Evolutionary conservation across 2,797 vertebrate species (phyloP).

Genomic region (Takifugu ocellatus): DNA sequence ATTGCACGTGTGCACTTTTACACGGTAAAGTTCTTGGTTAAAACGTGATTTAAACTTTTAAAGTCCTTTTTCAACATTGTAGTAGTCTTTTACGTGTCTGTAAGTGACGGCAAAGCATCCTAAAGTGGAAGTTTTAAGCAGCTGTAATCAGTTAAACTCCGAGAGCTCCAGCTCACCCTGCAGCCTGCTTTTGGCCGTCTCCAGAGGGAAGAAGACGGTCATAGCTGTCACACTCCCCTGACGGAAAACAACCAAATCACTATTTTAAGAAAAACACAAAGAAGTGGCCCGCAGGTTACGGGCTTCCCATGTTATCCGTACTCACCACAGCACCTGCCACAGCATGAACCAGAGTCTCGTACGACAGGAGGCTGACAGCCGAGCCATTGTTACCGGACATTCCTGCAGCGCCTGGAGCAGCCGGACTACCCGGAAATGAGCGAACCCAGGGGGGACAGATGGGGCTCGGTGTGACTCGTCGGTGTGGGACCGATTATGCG

Average conservation of each 20-base stretch:
- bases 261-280: background rate
- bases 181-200: conserved; percentile 80
- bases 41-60: too few species aligned
- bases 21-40: too few species aligned
- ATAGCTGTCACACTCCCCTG: conserved; percentile 81
- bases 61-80: too few species aligned
- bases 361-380: conserved; percentile 68
- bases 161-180: conserved; percentile 71
- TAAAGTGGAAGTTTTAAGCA: background rate
- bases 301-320: background rate
- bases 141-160: conserved; percentile 20
- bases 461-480: background rate
- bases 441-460: background rate
- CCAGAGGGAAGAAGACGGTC: conserved; percentile 80
- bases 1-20: too few species aligned
- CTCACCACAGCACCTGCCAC: conserved; percentile 80
- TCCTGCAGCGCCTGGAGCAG: conserved; percentile 17
- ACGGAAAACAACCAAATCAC: conserved; percentile 8
- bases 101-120: too few species aligned
- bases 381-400: conserved; percentile 66
- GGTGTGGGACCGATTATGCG: background rate
- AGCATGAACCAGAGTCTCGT: conserved; percentile 81
- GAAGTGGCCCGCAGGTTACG: background rate
- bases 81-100: too few species aligned
- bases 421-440: conserved; percentile 4